phyloP scores from a whole-genome alignment of 2,797 vertebrate genomes.

The Tokudaia tokunoshimensis region DNA sequence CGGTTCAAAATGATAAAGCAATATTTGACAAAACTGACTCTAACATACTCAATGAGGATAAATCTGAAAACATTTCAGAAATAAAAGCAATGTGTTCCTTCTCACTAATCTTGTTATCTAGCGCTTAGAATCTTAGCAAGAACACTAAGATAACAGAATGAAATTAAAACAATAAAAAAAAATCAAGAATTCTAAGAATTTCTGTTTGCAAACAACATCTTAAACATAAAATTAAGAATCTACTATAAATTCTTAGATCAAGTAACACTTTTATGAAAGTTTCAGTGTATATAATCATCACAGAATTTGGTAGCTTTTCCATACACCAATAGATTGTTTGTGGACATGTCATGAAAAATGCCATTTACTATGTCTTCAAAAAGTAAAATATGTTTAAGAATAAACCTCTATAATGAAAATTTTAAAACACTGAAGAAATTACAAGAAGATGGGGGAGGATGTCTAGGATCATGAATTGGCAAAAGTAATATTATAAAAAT shows the following conservation, averaged over 20 bases:
- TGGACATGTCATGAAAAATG: background rate
- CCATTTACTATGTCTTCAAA: background rate
- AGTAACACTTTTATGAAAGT: background rate
- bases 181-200: background rate
- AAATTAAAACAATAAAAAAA: background rate
- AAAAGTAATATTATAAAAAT: background rate
- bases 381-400: background rate
- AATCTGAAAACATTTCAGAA: background rate
- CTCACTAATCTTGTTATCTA: background rate
- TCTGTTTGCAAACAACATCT: background rate
- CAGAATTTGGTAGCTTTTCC: background rate
- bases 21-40: background rate
- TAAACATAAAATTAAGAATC: background rate
- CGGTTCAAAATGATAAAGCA: background rate
- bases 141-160: background rate
- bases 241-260: background rate
- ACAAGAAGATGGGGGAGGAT: background rate
- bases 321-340: background rate
- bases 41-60: too few species aligned
- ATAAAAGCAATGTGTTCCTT: background rate
- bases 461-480: background rate
- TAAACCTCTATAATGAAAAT: background rate
- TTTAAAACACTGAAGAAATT: background rate
- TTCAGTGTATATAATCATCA: background rate
- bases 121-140: background rate